A percentile compares a stretch with the other conserved stretches of the same genome.
These are phyloP conservation scores for Ophiothrix spiculata DNA, from an alignment of 35 echinoderm and acorn worm species.

Conservation along the genomic window DNA sequence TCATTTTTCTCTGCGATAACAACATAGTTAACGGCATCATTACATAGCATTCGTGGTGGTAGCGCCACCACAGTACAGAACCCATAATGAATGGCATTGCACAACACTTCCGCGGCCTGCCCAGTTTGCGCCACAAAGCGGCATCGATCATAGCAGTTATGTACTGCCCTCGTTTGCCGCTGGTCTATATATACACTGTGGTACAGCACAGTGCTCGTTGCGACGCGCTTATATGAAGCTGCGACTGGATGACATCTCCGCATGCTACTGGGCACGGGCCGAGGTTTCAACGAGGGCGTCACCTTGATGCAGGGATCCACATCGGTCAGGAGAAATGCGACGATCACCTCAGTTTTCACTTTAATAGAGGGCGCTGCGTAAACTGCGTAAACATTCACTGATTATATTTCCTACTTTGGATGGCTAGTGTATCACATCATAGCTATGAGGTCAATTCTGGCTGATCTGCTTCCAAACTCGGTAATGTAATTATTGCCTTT, in stretches of 20 bases:
- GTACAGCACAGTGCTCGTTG: slow-evolving; percentile 48
- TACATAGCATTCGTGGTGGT: slow-evolving; percentile 27
- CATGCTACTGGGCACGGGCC: slow-evolving; percentile 10
- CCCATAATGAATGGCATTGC: slow-evolving; percentile 56
- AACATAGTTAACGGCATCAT: slow-evolving; percentile 25
- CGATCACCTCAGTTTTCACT: not conserved
- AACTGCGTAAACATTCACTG: no score
- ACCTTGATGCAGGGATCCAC: slow-evolving; percentile 5
- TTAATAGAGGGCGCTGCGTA: not conserved
- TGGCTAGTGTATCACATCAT: no score
- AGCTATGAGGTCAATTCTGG: no score
- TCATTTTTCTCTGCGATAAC: slow-evolving; percentile 8
- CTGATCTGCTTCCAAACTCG: no score
- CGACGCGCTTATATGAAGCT: slow-evolving; percentile 72
- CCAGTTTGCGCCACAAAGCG: not conserved
- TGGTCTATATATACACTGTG: slow-evolving; percentile 73
- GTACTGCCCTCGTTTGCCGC: slow-evolving; percentile 62
- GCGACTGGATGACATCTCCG: slow-evolving; percentile 27
- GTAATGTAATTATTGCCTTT: no score
- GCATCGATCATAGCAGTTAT: slow-evolving; percentile 67
- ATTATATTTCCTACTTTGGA: no score
- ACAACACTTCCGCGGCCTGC: not conserved
- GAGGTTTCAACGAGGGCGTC: not conserved
- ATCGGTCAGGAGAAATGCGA: not conserved
- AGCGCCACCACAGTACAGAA: slow-evolving; percentile 59